Percentiles rank a stretch among this genome's conserved stretches.
These are phyloP conservation scores for Dicentrarchus labrax DNA, from an alignment of 2,113 vertebrate genomes.

Conservation along the genomic window DNA sequence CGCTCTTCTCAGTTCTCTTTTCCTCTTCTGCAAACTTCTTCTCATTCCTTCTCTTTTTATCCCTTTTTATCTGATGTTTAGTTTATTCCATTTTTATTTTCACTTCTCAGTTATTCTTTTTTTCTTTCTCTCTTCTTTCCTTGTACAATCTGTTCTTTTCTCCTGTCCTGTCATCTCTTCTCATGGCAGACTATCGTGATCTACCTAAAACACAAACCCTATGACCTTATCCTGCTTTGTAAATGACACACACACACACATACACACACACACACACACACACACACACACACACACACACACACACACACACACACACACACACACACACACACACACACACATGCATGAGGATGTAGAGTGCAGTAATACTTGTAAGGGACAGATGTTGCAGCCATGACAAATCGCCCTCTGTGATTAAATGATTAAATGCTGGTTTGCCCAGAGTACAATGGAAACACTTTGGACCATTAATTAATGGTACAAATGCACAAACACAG, in stretches of 20 bases:
- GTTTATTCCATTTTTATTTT: neutral
- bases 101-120: neutral
- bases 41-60: neutral
- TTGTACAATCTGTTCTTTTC: neutral
- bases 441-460: constrained; percentile 96
- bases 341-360: constrained; percentile 80
- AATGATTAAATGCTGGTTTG: constrained; percentile 99
- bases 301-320: constrained; percentile 11
- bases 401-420: constrained; percentile 98
- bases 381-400: constrained; percentile 99
- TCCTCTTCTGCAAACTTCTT: neutral
- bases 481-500: constrained; percentile 91
- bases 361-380: constrained; percentile 94
- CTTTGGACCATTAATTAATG: constrained; percentile 98
- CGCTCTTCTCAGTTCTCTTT: constrained; percentile 16
- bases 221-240: constrained; percentile 28
- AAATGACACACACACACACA: constrained; percentile 36
- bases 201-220: constrained; percentile 30
- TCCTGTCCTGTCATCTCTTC: constrained; percentile 8
- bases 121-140: neutral
- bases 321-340: constrained; percentile 15
- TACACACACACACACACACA: constrained; percentile 1
- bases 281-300: constrained; percentile 15
- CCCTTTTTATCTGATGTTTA: neutral
- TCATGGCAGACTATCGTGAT: neutral